A percentile compares a stretch with the other conserved stretches of the same genome.
These are phyloP conservation scores for Trypoxylon attenuatum DNA, from an alignment of 2,888 invertebrate genomes.

Conservation along the genomic window DNA sequence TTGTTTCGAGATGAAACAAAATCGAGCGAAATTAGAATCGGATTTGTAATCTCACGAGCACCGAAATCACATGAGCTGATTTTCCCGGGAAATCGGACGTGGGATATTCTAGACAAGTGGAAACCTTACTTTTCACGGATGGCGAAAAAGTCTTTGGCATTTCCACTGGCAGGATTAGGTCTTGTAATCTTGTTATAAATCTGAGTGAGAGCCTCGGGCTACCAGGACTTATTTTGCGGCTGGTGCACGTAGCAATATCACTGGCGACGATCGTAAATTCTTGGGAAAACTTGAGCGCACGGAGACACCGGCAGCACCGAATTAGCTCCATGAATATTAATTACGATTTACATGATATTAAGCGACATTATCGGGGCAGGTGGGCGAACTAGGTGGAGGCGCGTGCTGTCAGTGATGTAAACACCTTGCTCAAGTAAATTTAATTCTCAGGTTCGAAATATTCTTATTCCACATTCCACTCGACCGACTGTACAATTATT, in stretches of 20 bases:
- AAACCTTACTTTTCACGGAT: not conserved
- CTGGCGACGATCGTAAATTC: slow-evolving; percentile 66
- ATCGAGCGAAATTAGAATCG: no score
- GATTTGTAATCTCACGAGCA: no score
- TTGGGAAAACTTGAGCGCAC: slow-evolving; percentile 59
- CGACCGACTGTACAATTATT: no score
- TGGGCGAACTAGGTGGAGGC: slow-evolving; percentile 62
- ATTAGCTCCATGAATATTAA: slow-evolving; percentile 73
- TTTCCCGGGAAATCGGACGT: no score
- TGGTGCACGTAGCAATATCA: slow-evolving; percentile 17
- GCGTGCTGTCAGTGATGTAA: slow-evolving; percentile 53
- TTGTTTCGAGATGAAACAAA: no score
- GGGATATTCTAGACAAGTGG: no score
- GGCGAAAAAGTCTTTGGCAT: no score
- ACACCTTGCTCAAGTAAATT: slow-evolving; percentile 32
- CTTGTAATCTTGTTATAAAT: slow-evolving; percentile 40
- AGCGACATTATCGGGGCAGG: slow-evolving; percentile 72
- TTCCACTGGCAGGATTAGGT: slow-evolving; percentile 11
- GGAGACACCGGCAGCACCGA: slow-evolving; percentile 54
- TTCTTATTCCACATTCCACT: no score
- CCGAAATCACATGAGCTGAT: no score
- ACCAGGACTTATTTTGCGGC: slow-evolving; percentile 34
- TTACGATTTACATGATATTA: slow-evolving; percentile 73
- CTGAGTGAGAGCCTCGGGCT: slow-evolving; percentile 5
- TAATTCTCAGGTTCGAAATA: no score